phyloP scores from a whole-genome alignment of 2,888 invertebrate species.

The Cephus pulcher region DNA sequence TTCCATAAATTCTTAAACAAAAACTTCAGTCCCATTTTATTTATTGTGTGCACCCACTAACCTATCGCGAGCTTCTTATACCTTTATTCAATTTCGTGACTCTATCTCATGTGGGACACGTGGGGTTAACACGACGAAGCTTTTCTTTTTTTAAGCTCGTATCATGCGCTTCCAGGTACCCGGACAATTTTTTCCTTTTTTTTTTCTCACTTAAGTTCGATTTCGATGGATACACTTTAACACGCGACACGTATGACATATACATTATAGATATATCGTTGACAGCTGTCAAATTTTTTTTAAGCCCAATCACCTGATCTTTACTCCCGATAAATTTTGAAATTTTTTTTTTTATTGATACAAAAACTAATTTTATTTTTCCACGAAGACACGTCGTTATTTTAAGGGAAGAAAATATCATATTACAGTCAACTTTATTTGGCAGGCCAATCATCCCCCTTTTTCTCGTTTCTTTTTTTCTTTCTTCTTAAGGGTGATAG shows the following conservation, averaged over 20 bases:
- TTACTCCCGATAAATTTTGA: too few relatives aligned
- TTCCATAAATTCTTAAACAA: not conserved
- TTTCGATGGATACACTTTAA: not conserved
- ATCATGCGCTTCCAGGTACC: not conserved
- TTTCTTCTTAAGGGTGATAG: not conserved
- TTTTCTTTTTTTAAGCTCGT: not conserved
- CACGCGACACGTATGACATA: not conserved
- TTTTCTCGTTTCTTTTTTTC: not conserved
- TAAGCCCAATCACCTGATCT: too few relatives aligned
- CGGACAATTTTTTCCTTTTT: not conserved
- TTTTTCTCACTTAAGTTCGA: not conserved
- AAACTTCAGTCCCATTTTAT: not conserved
- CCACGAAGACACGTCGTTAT: not conserved
- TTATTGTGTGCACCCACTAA: not conserved
- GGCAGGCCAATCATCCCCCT: not conserved
- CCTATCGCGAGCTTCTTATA: not conserved
- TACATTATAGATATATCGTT: not conserved
- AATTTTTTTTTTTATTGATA: not conserved
- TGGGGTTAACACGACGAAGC: not conserved
- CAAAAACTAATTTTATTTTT: not conserved
- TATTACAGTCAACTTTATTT: not conserved
- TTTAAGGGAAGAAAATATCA: not conserved
- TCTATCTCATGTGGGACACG: not conserved
- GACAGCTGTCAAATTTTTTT: not conserved
- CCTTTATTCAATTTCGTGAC: not conserved